phyloP scores from a whole-genome alignment of 2,113 vertebrate genomes.

The Benitochromis conjunctus region DNA sequence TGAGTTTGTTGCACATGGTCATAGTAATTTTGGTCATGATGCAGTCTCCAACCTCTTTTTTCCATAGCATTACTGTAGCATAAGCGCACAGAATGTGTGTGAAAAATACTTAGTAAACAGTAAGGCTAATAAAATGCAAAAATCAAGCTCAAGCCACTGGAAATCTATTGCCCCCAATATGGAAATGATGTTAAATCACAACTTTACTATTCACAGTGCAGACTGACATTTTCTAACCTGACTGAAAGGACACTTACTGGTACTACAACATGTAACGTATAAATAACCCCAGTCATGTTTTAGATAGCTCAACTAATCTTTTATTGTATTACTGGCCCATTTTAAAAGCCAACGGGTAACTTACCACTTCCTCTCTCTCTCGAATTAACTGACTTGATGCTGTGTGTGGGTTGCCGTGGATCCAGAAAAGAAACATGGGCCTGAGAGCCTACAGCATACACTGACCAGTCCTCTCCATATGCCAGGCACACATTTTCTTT shows the following conservation, averaged over 20 bases:
- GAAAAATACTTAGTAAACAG: background rate
- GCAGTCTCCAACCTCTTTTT: background rate
- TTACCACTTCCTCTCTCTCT: conserved; percentile 93
- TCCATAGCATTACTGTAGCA: background rate
- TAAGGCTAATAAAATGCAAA: background rate
- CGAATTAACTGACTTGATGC: conserved; percentile 89
- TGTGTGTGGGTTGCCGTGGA: conserved; percentile 88
- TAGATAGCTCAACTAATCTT: background rate
- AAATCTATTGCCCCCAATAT: background rate
- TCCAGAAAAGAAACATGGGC: conserved; percentile 97
- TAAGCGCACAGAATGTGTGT: background rate
- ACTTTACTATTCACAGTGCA: background rate
- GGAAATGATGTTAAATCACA: background rate
- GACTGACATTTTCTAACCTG: background rate
- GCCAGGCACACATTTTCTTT: conserved; percentile 97
- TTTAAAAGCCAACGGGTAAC: conserved; percentile 7
- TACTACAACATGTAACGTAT: background rate
- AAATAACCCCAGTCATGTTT: background rate
- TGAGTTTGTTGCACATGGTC: background rate
- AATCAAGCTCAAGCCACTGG: background rate
- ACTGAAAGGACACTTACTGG: background rate
- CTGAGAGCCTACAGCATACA: conserved; percentile 97
- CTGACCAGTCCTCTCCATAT: conserved; percentile 95
- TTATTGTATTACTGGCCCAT: background rate
- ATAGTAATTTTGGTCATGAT: background rate